Conservation (phyloP, 2,888 invertebrate species). For the Chymomyza caudatula region DNA sequence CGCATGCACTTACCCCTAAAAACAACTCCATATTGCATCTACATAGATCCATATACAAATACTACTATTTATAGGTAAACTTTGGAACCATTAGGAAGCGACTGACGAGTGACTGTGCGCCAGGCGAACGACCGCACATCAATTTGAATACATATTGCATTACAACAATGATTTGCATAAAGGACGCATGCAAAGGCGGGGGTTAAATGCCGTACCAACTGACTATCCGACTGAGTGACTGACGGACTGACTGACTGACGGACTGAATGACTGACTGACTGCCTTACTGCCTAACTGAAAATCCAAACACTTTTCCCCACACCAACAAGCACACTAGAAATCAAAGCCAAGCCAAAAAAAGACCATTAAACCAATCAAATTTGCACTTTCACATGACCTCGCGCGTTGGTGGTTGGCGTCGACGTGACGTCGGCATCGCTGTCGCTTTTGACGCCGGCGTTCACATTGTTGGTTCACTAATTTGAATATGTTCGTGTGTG, state of each 20-base stretch:
- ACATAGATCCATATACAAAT: not conserved
- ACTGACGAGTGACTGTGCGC: not conserved
- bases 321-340: slow-evolving; percentile 16
- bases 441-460: slow-evolving; percentile 7
- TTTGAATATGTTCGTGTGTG: slow-evolving; percentile 49
- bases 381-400: slow-evolving; percentile 73
- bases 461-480: slow-evolving; percentile 42
- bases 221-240: not conserved
- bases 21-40: not conserved
- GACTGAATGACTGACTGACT: slow-evolving; percentile 19
- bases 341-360: slow-evolving; percentile 11
- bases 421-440: not conserved
- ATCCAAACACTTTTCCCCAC: slow-evolving; percentile 34
- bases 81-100: slow-evolving; percentile 56
- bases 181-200: slow-evolving; percentile 36
- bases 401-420: slow-evolving; percentile 13
- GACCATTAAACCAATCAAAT: slow-evolving; percentile 67
- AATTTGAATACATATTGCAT: slow-evolving; percentile 67
- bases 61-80: not conserved
- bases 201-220: not conserved
- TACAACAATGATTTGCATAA: slow-evolving; percentile 67
- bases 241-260: slow-evolving; percentile 8
- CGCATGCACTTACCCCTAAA: slow-evolving; percentile 17
- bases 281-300: slow-evolving; percentile 29
- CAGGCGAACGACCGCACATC: slow-evolving; percentile 49